Percentiles rank a stretch among this genome's conserved stretches.
Evolutionary conservation across 2,113 vertebrate species (phyloP).

Genomic region (Boleophthalmus pectinirostris): DNA sequence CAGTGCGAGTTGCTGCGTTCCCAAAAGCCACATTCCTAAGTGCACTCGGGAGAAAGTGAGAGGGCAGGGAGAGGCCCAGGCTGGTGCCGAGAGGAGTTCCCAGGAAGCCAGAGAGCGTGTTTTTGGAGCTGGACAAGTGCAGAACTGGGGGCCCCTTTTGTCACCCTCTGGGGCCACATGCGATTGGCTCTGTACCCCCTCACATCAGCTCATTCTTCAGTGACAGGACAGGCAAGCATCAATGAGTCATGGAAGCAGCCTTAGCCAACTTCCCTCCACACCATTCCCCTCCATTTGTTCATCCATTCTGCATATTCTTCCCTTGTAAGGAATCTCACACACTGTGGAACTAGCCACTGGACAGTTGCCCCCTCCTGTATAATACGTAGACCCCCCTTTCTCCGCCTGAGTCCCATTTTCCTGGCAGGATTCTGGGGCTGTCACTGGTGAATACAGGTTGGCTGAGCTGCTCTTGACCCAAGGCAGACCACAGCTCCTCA

Average conservation of each 20-base stretch:
- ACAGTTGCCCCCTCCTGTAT: conserved; percentile 43
- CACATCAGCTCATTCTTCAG: conserved; percentile 60
- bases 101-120: conserved; percentile 50
- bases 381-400: conserved; percentile 26
- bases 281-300: conserved; percentile 12
- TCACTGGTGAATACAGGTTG: conserved; percentile 55
- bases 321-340: conserved; percentile 51
- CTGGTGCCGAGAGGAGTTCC: conserved; percentile 47
- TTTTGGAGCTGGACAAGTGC: conserved; percentile 35
- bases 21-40: conserved; percentile 61
- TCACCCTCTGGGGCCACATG: conserved; percentile 63
- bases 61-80: conserved; percentile 43
- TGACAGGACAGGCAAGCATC: conserved; percentile 51
- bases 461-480: conserved; percentile 51
- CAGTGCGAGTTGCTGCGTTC: conserved; percentile 25
- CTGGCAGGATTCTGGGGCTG: conserved; percentile 54
- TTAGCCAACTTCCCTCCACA: conserved; percentile 21
- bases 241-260: conserved; percentile 66
- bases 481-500: conserved; percentile 46
- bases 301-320: conserved; percentile 18
- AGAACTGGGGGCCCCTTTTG: conserved; percentile 50
- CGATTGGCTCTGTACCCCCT: conserved; percentile 60
- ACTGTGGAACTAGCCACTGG: conserved; percentile 62
- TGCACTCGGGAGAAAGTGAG: conserved; percentile 54
- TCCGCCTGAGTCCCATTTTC: conserved; percentile 38